A percentile compares a stretch with the other conserved stretches of the same genome.
Conservation (phyloP, 2,797 vertebrate genomes). For the Pteropus rufus region DNA sequence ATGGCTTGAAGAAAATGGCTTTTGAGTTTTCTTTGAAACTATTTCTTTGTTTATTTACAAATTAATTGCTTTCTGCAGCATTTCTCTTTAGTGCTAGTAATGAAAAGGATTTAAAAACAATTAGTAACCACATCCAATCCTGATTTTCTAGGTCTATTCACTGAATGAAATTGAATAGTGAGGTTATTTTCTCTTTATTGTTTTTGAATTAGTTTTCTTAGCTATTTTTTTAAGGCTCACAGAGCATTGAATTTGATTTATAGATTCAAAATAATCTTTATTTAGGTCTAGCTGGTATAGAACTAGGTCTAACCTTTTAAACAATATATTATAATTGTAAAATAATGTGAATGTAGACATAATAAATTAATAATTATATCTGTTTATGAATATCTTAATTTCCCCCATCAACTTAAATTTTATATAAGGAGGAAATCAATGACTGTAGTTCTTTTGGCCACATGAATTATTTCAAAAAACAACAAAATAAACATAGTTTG, state of each 20-base stretch:
- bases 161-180: background rate
- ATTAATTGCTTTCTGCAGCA: constrained; percentile 26
- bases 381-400: background rate
- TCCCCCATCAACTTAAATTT: background rate
- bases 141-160: constrained; percentile 25
- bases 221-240: background rate
- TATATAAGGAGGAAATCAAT: background rate
- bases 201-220: background rate
- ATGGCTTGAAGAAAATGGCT: constrained; percentile 31
- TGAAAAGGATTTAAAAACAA: constrained; percentile 42
- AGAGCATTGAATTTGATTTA: background rate
- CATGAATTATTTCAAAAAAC: background rate
- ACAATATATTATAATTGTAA: background rate
- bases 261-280: background rate
- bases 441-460: background rate
- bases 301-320: background rate
- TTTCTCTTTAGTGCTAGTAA: constrained; percentile 27
- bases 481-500: background rate
- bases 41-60: constrained; percentile 45
- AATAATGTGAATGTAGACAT: background rate
- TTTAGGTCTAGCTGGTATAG: background rate
- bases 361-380: background rate
- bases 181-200: background rate
- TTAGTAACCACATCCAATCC: background rate
- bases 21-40: constrained; percentile 24